Conservation (phyloP, 2,113 vertebrate genomes). For the Poeciliopsis prolifica region DNA sequence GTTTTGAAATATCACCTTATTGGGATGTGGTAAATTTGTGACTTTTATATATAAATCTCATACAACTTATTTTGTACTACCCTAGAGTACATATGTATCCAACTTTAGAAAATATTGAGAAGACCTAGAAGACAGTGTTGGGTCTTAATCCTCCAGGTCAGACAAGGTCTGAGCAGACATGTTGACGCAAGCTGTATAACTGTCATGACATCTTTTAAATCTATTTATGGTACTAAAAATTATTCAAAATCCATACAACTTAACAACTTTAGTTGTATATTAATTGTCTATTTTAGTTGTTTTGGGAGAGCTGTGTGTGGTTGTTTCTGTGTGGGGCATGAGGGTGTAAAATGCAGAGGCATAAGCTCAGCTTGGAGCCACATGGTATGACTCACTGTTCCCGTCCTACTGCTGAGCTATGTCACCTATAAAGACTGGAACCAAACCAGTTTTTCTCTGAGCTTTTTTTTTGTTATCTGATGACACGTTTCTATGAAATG, state of each 20-base stretch:
- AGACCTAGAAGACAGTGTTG: too few species aligned
- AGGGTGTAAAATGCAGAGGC: neutral
- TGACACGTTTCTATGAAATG: constrained; percentile 21
- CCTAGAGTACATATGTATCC: too few species aligned
- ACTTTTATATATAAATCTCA: too few species aligned
- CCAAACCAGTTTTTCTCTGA: constrained; percentile 10
- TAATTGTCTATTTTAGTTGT: neutral
- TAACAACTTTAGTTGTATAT: neutral
- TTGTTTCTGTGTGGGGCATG: neutral
- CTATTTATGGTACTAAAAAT: neutral
- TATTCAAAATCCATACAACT: neutral
- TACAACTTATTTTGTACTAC: too few species aligned
- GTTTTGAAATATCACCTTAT: too few species aligned
- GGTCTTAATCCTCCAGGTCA: too few species aligned
- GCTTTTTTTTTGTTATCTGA: constrained; percentile 23
- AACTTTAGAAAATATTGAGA: too few species aligned
- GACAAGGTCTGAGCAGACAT: too few species aligned
- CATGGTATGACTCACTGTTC: constrained; percentile 12
- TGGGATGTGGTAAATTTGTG: too few species aligned
- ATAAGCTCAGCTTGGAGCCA: constrained; percentile 2
- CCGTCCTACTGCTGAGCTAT: constrained; percentile 5
- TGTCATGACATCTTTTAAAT: neutral
- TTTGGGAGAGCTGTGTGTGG: neutral
- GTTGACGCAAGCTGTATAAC: too few species aligned
- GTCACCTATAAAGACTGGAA: constrained; percentile 13